Conservation (phyloP, 2,113 vertebrate genomes). For the Apodemus speciosus region DNA sequence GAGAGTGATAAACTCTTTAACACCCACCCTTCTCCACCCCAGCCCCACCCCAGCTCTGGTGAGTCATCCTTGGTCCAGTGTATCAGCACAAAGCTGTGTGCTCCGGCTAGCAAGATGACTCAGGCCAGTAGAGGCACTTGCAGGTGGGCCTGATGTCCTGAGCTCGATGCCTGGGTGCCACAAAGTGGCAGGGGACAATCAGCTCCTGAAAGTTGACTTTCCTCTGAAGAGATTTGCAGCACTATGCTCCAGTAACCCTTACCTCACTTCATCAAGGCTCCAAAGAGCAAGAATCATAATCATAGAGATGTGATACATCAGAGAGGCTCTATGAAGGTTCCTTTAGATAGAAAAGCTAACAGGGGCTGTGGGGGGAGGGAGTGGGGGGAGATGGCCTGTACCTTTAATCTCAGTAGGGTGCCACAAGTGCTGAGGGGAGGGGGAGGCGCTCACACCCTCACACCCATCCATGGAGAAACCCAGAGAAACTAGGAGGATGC, state of each 20-base stretch:
- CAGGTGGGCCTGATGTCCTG: not conserved
- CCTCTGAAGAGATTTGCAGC: not conserved
- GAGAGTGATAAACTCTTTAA: not conserved
- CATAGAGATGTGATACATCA: not conserved
- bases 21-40: no score
- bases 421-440: no score
- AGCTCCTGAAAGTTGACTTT: not conserved
- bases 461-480: no score
- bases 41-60: not conserved
- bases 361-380: not conserved
- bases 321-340: not conserved
- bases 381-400: not conserved
- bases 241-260: not conserved
- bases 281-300: not conserved
- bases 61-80: not conserved
- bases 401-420: not conserved
- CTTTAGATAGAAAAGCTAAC: not conserved
- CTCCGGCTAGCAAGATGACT: not conserved
- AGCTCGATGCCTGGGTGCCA: not conserved
- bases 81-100: rapidly evolving
- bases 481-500: not conserved
- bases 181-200: no score
- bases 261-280: no score
- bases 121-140: not conserved
- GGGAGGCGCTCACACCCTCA: no score